Evolutionary conservation across 2,888 invertebrate species (phyloP), one percentile per base, ranked within the genome.

Genomic region (Gymnoscelis rufifasciata): DNA sequence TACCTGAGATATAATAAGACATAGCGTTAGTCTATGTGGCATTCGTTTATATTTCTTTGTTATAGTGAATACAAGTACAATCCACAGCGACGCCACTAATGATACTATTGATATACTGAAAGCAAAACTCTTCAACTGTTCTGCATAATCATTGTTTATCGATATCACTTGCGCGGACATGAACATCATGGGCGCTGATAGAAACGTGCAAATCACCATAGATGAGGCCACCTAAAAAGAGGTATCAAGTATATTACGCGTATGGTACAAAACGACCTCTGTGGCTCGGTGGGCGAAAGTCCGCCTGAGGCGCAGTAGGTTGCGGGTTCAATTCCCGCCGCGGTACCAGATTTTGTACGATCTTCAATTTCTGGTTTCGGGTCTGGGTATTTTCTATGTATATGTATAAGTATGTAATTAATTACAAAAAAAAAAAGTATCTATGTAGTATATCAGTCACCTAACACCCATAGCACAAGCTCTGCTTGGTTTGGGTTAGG

Each of bases 141-240:
- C 91, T 0, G 94, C 91, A 69, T 94, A 97, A 65, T 95, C 93
- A 58, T 93, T 92, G 38, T 94, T 93, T 36, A 95, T 79, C 0
- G 95, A 93, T 59, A 97, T 95, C 91, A 98, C 93, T 89, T 96
- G 95, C 1, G 97, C 97, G 0, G 98, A 97, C 48, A 97, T 91
- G 73, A 97, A 97, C 95, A 98, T 97, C 61, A 98, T 89, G 0
- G 98, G 98, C 0, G 96, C 98, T 8, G 97, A 97, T 13, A 98
- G 88, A 69, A 98, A 96, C 0, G 98, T 98, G 62, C 97, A 96
- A 1, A 95, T 94, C 3, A 98, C 97, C 95, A 98, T 95, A 19
- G 96, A 94, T 42, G 94, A 95, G 0, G 97, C 97, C 78, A 97
- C 93, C 94, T 96, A 72, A 51, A 14, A 28, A 38, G 5, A 19